Percentiles rank a stretch among this genome's conserved stretches.
Conservation (phyloP, 2,797 vertebrate genomes). For the Psittacula echo region DNA sequence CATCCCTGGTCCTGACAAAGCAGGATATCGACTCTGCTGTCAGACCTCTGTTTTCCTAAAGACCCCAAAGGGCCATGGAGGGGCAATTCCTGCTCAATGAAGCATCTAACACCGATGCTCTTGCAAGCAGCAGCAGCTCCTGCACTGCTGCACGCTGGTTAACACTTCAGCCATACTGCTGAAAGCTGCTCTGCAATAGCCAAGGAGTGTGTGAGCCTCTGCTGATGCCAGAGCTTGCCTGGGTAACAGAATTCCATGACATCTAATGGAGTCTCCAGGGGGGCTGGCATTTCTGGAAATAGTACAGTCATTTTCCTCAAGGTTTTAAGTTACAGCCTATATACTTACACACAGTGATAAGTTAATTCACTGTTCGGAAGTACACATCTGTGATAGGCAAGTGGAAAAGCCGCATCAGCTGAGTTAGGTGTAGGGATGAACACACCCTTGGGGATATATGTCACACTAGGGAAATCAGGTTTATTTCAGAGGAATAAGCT, state of each 20-base stretch:
- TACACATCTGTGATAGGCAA: neutral
- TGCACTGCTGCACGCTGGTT: fast-evolving
- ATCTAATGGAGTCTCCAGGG: neutral
- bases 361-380: neutral
- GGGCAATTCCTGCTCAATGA: neutral
- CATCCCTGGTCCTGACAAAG: neutral
- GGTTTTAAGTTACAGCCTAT: neutral
- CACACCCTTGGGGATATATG: neutral
- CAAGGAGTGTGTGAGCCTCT: neutral
- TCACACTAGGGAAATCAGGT: neutral
- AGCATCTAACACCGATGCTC: fast-evolving
- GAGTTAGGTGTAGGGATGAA: neutral
- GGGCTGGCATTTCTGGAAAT: neutral
- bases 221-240: neutral
- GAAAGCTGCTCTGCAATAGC: neutral
- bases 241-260: neutral
- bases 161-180: fast-evolving
- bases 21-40: neutral
- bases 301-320: neutral
- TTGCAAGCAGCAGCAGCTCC: neutral
- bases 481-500: neutral
- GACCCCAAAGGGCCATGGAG: fast-evolving
- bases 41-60: neutral
- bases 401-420: neutral
- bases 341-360: neutral